Evolutionary conservation across 2,113 vertebrate genomes (phyloP).

Genomic region (Willisornis vidua): DNA sequence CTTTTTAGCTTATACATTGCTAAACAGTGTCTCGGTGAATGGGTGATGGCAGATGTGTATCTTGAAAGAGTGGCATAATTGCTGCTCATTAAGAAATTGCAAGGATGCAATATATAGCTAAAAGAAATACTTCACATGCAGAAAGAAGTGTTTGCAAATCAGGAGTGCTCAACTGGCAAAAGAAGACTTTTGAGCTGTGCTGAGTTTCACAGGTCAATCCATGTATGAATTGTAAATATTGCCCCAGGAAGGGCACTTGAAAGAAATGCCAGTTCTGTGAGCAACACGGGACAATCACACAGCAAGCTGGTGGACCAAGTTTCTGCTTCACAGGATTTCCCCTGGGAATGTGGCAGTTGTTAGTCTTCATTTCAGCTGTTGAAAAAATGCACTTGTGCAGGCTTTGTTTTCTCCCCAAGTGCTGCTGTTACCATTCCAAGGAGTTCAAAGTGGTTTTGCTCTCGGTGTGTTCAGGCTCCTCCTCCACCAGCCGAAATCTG

Average conservation of each 20-base stretch:
- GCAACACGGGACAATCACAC: background rate
- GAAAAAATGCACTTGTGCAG: background rate
- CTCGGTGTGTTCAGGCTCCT: background rate
- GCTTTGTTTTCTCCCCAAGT: background rate
- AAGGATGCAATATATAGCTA: background rate
- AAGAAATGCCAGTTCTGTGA: background rate
- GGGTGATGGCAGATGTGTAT: background rate
- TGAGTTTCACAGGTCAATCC: background rate
- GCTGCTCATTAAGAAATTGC: background rate
- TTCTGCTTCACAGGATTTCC: background rate
- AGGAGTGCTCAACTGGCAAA: background rate
- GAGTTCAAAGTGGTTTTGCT: background rate
- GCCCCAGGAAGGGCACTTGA: background rate
- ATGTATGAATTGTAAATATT: background rate
- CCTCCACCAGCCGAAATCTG: background rate
- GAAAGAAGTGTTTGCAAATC: background rate
- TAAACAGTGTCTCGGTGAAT: background rate
- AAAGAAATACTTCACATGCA: background rate
- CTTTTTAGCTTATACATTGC: background rate
- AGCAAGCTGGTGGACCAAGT: background rate
- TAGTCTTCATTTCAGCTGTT: background rate
- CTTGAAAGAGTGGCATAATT: background rate
- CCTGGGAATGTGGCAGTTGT: conserved; percentile 1
- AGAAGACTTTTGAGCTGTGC: background rate
- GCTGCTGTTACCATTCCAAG: background rate